phyloP scores from a whole-genome alignment of 2,888 invertebrate species.

The Scaeva pyrastri region DNA sequence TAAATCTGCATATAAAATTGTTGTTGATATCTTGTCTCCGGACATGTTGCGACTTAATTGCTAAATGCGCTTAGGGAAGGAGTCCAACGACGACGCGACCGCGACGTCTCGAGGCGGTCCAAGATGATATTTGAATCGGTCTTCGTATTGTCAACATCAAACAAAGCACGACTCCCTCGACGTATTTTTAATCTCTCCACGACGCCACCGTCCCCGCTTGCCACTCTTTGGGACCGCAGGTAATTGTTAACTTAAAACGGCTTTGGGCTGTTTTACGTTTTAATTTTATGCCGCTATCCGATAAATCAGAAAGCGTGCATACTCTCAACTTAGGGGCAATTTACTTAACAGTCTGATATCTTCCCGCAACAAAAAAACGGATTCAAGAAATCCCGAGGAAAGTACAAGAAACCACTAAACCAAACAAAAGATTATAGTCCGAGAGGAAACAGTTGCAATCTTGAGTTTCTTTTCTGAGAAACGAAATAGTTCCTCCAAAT shows the following conservation, averaged over 20 bases:
- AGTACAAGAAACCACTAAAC: neutral
- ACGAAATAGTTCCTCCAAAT: neutral
- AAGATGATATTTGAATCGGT: neutral
- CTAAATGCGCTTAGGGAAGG: conserved; percentile 43
- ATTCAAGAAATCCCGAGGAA: neutral
- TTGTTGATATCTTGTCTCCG: conserved; percentile 63
- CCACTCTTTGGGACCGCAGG: neutral
- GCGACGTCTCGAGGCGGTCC: too few species aligned
- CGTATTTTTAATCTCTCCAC: conserved; percentile 22
- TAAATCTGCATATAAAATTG: conserved; percentile 64
- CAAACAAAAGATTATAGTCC: conserved; percentile 44
- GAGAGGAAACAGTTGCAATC: neutral
- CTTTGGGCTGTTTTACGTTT: conserved; percentile 41
- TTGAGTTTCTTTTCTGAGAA: neutral
- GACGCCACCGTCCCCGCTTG: too few species aligned
- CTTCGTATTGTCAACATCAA: conserved; percentile 50
- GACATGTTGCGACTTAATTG: conserved; percentile 64
- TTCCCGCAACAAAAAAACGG: neutral
- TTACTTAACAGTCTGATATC: conserved; percentile 25
- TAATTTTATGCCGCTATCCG: conserved; percentile 46
- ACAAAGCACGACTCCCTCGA: conserved; percentile 36
- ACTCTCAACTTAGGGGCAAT: conserved; percentile 34
- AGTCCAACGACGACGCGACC: neutral
- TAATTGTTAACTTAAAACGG: conserved; percentile 3
- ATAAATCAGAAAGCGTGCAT: conserved; percentile 66